Evolutionary conservation across 2,113 vertebrate species (phyloP).

Genomic region (Nesoenas mayeri): DNA sequence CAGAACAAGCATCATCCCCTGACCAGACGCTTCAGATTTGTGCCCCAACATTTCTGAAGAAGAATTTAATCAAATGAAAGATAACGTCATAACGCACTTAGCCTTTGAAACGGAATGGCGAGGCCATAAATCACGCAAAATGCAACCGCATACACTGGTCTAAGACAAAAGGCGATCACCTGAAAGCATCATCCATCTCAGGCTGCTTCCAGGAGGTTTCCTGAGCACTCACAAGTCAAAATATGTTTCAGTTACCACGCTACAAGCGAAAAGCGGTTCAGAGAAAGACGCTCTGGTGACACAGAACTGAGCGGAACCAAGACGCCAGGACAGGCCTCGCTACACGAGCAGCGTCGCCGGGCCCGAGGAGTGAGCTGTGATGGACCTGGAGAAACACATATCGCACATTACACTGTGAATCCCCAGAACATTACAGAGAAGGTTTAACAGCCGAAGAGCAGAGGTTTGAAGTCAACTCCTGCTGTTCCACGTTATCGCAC

Average conservation of each 20-base stretch:
- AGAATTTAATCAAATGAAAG: slow-evolving; percentile 44
- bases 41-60: slow-evolving; percentile 10
- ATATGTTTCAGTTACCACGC: neutral
- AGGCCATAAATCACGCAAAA: slow-evolving; percentile 13
- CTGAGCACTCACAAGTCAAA: neutral
- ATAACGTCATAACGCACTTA: neutral
- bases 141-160: neutral
- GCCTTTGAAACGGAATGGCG: neutral
- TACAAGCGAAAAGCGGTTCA: neutral
- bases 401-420: neutral
- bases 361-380: neutral
- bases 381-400: rapidly evolving
- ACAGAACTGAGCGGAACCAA: neutral
- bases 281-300: neutral
- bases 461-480: neutral
- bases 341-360: too few relatives aligned
- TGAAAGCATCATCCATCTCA: slow-evolving; percentile 17
- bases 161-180: neutral
- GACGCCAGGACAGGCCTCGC: neutral
- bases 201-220: neutral
- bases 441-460: neutral
- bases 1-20: neutral
- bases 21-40: slow-evolving; percentile 3
- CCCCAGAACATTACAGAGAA: neutral
- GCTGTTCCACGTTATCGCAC: rapidly evolving